Conservation (phyloP, 2,888 invertebrate genomes). For the Agelastica alni region DNA sequence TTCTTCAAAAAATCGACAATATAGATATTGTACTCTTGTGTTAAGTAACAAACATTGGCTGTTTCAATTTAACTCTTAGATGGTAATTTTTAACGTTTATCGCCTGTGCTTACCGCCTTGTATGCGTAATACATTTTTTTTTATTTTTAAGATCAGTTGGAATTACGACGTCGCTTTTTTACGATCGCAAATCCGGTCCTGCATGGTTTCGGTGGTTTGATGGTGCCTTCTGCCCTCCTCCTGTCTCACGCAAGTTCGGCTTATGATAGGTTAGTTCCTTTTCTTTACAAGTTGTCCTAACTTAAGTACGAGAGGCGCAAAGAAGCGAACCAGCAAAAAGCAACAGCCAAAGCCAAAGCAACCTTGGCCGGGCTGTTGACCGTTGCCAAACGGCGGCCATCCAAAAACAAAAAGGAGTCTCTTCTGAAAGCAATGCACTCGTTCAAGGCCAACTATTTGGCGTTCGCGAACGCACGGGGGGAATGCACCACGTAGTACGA, state of each 20-base stretch:
- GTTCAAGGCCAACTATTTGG: constrained; percentile 59
- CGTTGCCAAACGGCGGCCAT: constrained; percentile 56
- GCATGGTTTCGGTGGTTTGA: constrained; percentile 41
- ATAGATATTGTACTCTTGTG: no score
- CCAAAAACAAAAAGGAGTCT: constrained; percentile 56
- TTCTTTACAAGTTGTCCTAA: constrained; percentile 9
- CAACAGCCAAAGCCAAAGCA: constrained; percentile 35
- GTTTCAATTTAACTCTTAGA: no score
- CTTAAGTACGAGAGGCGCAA: constrained; percentile 8
- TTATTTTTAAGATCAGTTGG: no score
- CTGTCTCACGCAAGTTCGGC: constrained; percentile 47
- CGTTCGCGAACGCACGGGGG: constrained; percentile 46
- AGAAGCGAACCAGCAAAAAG: constrained; percentile 9
- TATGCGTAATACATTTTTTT: no score
- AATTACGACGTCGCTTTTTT: no score
- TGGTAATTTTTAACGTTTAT: no score
- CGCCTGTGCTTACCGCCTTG: no score
- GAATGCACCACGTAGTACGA: constrained; percentile 21
- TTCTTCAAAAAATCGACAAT: no score
- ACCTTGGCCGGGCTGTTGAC: constrained; percentile 58
- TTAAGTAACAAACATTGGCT: no score
- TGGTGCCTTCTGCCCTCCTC: constrained; percentile 37
- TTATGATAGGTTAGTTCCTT: constrained; percentile 56
- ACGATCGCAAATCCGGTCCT: no score
- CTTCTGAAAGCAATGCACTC: constrained; percentile 57